Conservation (phyloP, 2,888 invertebrate species). For the Oasisia sp. region DNA sequence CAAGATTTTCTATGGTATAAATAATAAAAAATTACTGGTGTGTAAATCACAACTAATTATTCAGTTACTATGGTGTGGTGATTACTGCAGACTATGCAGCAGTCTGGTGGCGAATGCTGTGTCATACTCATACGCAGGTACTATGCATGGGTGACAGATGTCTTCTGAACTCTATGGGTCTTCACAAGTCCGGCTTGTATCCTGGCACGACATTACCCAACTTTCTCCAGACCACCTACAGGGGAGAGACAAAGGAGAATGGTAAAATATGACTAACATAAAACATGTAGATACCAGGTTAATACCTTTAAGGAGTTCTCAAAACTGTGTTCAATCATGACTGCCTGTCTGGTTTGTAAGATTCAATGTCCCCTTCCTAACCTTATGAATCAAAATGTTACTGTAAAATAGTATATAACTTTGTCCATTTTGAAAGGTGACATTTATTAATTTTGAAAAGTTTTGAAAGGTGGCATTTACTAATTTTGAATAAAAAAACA, state of each 20-base stretch:
- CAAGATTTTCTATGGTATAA: neutral
- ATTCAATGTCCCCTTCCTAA: neutral
- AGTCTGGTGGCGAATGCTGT: neutral
- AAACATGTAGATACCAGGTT: neutral
- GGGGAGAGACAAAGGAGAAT: neutral
- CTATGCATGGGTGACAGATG: neutral
- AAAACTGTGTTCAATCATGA: too few species aligned
- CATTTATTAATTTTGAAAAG: neutral
- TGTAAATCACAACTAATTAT: neutral
- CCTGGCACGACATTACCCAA: constrained; percentile 12
- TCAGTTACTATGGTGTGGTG: neutral
- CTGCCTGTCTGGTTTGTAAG: too few species aligned
- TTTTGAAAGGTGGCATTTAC: neutral
- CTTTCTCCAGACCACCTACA: constrained; percentile 10
- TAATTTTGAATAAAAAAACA: neutral
- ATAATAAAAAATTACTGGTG: neutral
- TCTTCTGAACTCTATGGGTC: neutral
- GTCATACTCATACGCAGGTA: neutral
- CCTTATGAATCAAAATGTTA: neutral
- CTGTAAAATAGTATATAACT: neutral
- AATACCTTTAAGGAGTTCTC: too few species aligned
- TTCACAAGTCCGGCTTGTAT: neutral
- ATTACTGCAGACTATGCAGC: neutral
- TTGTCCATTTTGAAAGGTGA: neutral
- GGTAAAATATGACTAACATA: neutral